Percentiles rank a stretch among this genome's conserved stretches.
phyloP scores from a whole-genome alignment of 2,888 invertebrate species.

The Julus scandinavius region DNA sequence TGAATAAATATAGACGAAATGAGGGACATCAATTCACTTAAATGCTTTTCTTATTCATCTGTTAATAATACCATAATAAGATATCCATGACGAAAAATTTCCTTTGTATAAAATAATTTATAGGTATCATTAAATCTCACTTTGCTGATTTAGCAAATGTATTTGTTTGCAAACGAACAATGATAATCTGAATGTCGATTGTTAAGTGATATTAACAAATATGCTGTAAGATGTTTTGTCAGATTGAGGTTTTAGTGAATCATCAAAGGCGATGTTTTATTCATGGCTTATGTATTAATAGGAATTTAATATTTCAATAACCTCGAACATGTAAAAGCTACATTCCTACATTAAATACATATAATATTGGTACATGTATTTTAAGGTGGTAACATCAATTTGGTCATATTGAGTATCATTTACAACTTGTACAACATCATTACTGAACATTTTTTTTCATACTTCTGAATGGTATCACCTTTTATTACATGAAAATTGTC shows the following conservation, averaged over 20 bases:
- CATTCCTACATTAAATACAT: no score
- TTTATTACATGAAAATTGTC: no score
- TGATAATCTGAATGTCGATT: neutral
- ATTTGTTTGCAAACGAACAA: neutral
- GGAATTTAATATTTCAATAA: no score
- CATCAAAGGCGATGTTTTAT: neutral
- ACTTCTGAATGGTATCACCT: no score
- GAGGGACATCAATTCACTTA: no score
- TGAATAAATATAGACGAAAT: no score
- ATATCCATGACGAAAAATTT: neutral
- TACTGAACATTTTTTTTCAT: no score
- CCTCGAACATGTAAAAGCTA: no score
- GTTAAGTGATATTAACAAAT: neutral
- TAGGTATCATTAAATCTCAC: neutral
- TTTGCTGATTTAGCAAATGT: neutral
- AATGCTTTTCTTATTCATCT: neutral
- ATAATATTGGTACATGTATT: no score
- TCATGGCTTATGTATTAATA: neutral
- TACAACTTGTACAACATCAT: no score
- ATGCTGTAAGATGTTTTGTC: neutral
- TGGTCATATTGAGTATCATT: no score
- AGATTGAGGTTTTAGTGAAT: neutral
- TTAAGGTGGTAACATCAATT: no score
- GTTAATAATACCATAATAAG: neutral
- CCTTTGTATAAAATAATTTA: neutral